Percentiles rank a stretch among this genome's conserved stretches.
phyloP scores from a whole-genome alignment of 2,113 vertebrate genomes.

The Procavia capensis region DNA sequence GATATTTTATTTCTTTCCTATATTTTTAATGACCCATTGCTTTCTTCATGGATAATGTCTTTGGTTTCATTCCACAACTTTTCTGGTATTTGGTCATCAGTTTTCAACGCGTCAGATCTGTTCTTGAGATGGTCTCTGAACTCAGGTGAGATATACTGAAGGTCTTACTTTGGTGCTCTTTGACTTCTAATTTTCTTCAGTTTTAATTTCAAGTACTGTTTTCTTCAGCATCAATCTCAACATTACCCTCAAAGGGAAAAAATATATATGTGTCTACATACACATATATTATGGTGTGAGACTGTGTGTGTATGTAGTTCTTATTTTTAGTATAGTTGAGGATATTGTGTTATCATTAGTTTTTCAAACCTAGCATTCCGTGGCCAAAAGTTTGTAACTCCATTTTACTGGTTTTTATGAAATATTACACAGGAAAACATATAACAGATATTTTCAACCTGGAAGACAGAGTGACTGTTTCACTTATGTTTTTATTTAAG shows the following conservation, averaged over 20 bases:
- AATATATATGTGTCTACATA: neutral
- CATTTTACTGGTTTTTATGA: neutral
- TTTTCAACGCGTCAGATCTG: too few species aligned
- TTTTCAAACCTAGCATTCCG: neutral
- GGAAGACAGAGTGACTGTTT: neutral
- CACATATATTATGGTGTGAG: neutral
- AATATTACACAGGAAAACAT: neutral
- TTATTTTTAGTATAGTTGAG: neutral
- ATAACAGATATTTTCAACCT: neutral
- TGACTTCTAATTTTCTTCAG: too few species aligned
- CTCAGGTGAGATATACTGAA: too few species aligned
- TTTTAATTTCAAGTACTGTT: conserved; percentile 7
- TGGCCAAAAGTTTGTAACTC: neutral
- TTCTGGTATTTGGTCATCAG: too few species aligned
- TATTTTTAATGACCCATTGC: too few species aligned
- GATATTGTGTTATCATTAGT: neutral
- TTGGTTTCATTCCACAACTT: too few species aligned
- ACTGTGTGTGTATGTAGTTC: neutral
- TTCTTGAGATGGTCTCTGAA: too few species aligned
- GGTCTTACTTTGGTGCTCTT: too few species aligned
- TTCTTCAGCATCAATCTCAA: neutral
- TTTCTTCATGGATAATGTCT: too few species aligned
- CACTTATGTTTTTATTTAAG: neutral
- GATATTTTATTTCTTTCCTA: too few species aligned
- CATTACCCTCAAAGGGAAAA: neutral